Percentiles rank a stretch among this genome's conserved stretches.
Evolutionary conservation across 2,797 vertebrate species (phyloP).

Genomic region (Adrianichthys oophorus): DNA sequence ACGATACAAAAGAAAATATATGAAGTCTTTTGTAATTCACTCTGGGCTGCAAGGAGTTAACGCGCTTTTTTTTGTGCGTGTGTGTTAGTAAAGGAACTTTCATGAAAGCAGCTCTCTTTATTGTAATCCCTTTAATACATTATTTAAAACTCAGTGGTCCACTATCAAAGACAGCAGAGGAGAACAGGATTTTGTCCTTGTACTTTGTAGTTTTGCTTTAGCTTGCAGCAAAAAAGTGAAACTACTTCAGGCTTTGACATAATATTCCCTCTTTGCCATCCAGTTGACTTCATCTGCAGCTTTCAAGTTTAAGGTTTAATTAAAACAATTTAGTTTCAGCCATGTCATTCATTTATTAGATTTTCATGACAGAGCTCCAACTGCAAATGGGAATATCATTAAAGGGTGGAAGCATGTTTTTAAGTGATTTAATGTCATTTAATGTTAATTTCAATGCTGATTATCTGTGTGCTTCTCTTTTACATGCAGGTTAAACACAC

Average conservation of each 20-base stretch:
- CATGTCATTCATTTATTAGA: slow-evolving; percentile 33
- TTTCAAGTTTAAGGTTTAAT: slow-evolving; percentile 63
- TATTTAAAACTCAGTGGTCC: slow-evolving; percentile 78
- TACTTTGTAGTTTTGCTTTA: slow-evolving; percentile 69
- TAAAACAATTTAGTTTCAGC: slow-evolving; percentile 47
- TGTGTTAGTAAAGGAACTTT: slow-evolving; percentile 62
- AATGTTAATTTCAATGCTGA: slow-evolving; percentile 25
- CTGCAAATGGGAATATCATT: slow-evolving; percentile 20
- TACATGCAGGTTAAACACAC: slow-evolving; percentile 14
- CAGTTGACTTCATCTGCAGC: slow-evolving; percentile 54
- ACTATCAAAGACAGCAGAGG: slow-evolving; percentile 78
- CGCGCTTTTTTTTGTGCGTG: slow-evolving; percentile 53
- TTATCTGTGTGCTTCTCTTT: slow-evolving; percentile 12
- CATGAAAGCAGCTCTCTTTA: slow-evolving; percentile 68
- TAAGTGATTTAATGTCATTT: slow-evolving; percentile 26
- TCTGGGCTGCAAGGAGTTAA: slow-evolving; percentile 71
- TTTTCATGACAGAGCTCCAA: slow-evolving; percentile 35
- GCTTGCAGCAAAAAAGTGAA: slow-evolving; percentile 61
- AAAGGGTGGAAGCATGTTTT: slow-evolving; percentile 23
- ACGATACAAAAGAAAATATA: slow-evolving; percentile 77
- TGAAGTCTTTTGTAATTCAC: slow-evolving; percentile 68
- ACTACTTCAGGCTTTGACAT: slow-evolving; percentile 68
- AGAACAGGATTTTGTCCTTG: slow-evolving; percentile 67
- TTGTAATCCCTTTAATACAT: slow-evolving; percentile 81
- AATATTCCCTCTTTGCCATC: slow-evolving; percentile 70